Percentiles rank a stretch among this genome's conserved stretches.
These are phyloP conservation scores for Phrynocephalus versicolor DNA, from an alignment of 2,113 vertebrate genomes.

Conservation along the genomic window DNA sequence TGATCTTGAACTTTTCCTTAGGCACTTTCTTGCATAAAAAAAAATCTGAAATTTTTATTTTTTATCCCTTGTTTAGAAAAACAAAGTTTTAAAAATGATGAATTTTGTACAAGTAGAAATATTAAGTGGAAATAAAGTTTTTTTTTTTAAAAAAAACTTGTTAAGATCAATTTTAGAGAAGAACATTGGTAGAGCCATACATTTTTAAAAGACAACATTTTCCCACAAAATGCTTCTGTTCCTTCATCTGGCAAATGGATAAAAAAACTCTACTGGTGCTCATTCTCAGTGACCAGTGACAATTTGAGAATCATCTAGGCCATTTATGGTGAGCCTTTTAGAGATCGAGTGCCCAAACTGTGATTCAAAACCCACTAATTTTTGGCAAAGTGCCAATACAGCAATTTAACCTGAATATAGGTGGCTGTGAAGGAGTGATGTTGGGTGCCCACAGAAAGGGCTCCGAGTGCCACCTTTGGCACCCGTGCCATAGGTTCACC, in stretches of 20 bases:
- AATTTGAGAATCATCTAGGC: not conserved
- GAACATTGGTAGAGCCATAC: not conserved
- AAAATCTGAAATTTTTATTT: not conserved
- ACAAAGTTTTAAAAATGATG: not conserved
- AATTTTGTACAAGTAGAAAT: not conserved
- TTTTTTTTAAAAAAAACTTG: not conserved
- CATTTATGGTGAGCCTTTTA: too few relatives aligned
- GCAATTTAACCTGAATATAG: too few relatives aligned
- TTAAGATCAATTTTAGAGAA: not conserved
- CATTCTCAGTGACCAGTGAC: not conserved
- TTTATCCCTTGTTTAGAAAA: not conserved
- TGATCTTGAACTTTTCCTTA: not conserved
- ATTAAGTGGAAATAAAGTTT: too few relatives aligned
- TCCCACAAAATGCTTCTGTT: not conserved
- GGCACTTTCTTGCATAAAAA: not conserved
- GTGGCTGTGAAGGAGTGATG: too few relatives aligned
- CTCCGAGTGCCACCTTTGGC: too few relatives aligned
- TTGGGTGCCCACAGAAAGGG: too few relatives aligned
- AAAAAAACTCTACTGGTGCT: not conserved
- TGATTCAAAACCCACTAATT: too few relatives aligned
- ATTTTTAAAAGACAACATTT: not conserved
- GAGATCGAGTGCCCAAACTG: too few relatives aligned
- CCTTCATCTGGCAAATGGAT: too few relatives aligned
- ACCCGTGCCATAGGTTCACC: too few relatives aligned
- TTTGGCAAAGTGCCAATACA: too few relatives aligned